These are phyloP conservation scores for Halyomorpha halys DNA, from an alignment of 1,140 invertebrate species.

Conservation along the genomic window DNA sequence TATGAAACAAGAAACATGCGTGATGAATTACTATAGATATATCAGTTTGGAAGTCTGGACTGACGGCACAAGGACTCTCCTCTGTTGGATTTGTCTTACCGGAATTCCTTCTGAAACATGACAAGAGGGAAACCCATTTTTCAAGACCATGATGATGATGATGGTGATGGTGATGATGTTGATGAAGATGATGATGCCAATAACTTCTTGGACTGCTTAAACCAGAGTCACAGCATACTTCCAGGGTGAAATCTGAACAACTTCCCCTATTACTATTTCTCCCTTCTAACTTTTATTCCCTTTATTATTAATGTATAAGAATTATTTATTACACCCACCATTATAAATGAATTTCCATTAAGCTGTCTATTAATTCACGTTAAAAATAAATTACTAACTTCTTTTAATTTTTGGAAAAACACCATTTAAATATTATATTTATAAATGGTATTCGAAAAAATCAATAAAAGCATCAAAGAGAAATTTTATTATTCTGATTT, in stretches of 20 bases:
- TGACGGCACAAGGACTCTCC: neutral
- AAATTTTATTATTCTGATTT: too few species aligned
- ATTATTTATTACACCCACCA: too few species aligned
- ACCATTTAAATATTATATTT: too few species aligned
- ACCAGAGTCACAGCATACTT: constrained; percentile 8
- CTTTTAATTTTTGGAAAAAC: too few species aligned
- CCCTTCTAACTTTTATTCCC: too few species aligned
- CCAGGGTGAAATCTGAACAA: constrained; percentile 4
- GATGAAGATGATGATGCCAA: constrained; percentile 2
- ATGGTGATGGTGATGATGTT: neutral
- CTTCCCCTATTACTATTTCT: neutral
- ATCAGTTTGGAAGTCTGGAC: neutral
- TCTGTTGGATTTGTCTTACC: neutral
- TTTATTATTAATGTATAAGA: too few species aligned
- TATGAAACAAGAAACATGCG: neutral
- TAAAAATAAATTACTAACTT: too few species aligned
- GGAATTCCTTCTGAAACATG: constrained; percentile 4
- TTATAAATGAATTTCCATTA: too few species aligned
- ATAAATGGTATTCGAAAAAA: too few species aligned
- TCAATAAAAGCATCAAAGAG: too few species aligned
- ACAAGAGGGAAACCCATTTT: constrained; percentile 6
- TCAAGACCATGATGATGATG: constrained; percentile 9
- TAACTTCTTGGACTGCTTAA: neutral
- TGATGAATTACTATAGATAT: neutral
- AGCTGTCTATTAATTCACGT: too few species aligned